Evolutionary conservation across 2,797 vertebrate species (phyloP).

Genomic region (Pseudotriccus pelzelni): DNA sequence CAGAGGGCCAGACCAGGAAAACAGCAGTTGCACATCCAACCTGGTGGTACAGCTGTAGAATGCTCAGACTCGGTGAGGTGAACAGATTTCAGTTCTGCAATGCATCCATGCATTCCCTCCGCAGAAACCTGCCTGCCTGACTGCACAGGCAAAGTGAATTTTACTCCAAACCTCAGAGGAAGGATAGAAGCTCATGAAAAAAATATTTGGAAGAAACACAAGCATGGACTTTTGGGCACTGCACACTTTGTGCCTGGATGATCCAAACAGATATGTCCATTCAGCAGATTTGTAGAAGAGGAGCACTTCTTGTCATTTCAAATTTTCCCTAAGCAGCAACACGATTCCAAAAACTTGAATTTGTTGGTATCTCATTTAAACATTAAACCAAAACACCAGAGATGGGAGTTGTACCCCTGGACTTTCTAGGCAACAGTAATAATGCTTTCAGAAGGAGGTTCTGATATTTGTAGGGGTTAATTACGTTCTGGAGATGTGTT

Average conservation of each 20-base stretch:
- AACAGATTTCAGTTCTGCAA: not conserved
- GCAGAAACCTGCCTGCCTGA: not conserved
- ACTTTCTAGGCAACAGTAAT: not conserved
- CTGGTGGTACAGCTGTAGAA: not conserved
- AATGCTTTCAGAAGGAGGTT: not conserved
- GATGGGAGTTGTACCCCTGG: not conserved
- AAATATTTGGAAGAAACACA: not conserved
- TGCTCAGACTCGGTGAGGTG: not conserved
- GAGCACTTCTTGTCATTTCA: not conserved
- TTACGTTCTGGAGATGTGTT: not conserved
- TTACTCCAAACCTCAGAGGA: not conserved
- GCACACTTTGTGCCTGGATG: not conserved
- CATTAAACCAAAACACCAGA: not conserved
- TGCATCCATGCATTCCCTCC: not conserved
- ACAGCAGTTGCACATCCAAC: not conserved
- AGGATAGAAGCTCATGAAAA: not conserved
- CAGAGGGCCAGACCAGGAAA: not conserved
- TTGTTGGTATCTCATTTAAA: not conserved
- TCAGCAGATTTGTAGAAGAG: not conserved
- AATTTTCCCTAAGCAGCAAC: not conserved
- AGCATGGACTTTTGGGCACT: rapidly evolving
- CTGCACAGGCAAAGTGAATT: not conserved
- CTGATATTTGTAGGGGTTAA: not conserved
- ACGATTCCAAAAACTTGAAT: not conserved
- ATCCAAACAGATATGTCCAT: not conserved